Evolutionary conservation across 2,888 invertebrate genomes (phyloP).

Genomic region (Mesoligia furuncula): DNA sequence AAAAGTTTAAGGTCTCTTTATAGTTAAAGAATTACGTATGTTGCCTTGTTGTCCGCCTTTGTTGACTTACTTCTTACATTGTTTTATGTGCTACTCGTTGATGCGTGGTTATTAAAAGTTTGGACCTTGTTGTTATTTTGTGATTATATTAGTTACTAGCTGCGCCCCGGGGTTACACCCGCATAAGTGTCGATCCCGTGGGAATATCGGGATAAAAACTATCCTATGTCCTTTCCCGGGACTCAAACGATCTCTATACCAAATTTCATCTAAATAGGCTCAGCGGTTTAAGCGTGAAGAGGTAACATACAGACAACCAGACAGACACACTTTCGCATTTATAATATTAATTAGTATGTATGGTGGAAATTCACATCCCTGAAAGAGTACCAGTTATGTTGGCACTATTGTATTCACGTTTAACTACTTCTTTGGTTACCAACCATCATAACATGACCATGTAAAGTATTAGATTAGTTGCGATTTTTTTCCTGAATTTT

Average conservation of each 20-base stretch:
- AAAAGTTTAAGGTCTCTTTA: constrained; percentile 66
- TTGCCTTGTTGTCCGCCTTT: constrained; percentile 58
- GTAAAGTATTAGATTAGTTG: neutral
- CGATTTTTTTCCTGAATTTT: neutral
- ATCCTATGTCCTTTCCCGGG: no score
- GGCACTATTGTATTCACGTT: neutral
- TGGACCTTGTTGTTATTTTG: constrained; percentile 41
- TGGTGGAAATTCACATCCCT: neutral
- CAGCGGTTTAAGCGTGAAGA: no score
- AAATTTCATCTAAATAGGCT: no score
- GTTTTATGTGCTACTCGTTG: constrained; percentile 50
- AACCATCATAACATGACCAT: neutral
- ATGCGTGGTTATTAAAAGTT: constrained; percentile 41
- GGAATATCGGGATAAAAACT: no score
- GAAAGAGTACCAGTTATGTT: neutral
- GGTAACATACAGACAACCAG: no score
- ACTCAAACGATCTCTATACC: no score
- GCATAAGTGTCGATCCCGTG: no score
- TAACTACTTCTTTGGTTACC: neutral
- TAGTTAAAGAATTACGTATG: constrained; percentile 65
- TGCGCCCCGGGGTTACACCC: no score
- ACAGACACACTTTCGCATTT: no score
- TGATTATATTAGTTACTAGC: neutral
- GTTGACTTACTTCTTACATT: constrained; percentile 46
- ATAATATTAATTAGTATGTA: no score